phyloP scores from a whole-genome alignment of 1,140 invertebrate species.

The Trichonephila clavata region DNA sequence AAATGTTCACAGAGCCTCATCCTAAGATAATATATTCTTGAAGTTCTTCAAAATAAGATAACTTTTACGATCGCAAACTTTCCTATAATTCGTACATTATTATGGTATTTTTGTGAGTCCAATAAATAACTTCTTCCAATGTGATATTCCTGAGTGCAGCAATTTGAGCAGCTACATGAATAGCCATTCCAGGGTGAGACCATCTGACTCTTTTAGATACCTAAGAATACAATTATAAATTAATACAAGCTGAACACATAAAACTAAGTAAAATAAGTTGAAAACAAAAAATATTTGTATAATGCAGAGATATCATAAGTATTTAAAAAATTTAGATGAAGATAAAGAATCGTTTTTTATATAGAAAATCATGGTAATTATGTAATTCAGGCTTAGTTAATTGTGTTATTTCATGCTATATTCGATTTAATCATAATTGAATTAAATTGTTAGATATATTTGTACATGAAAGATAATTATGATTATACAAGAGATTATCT shows the following conservation, averaged over 20 bases:
- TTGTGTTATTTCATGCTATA: too few species aligned
- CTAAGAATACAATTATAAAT: not conserved
- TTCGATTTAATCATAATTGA: too few species aligned
- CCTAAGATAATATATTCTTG: not conserved
- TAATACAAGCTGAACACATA: too few species aligned
- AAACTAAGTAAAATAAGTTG: not conserved
- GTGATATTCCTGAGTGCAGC: conserved; percentile 79
- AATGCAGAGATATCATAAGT: not conserved
- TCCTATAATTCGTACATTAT: conserved; percentile 52
- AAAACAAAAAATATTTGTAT: too few species aligned
- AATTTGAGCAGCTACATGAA: conserved; percentile 81
- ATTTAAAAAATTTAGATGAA: not conserved
- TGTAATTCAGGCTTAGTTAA: too few species aligned
- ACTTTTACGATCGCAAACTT: not conserved
- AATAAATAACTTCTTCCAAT: conserved; percentile 79
- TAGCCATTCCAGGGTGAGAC: conserved; percentile 82
- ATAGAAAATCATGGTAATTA: too few species aligned
- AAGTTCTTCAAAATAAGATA: not conserved
- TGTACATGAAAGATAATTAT: too few species aligned
- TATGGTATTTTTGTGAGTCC: conserved; percentile 79
- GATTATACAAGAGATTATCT: too few species aligned
- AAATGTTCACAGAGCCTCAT: not conserved
- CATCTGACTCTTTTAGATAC: conserved; percentile 55
- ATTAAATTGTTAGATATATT: too few species aligned
- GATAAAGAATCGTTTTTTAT: not conserved